Evolutionary conservation across 2,113 vertebrate species (phyloP), one percentile per base, ranked within the genome.

Genomic region (Nycticorax nycticorax): DNA sequence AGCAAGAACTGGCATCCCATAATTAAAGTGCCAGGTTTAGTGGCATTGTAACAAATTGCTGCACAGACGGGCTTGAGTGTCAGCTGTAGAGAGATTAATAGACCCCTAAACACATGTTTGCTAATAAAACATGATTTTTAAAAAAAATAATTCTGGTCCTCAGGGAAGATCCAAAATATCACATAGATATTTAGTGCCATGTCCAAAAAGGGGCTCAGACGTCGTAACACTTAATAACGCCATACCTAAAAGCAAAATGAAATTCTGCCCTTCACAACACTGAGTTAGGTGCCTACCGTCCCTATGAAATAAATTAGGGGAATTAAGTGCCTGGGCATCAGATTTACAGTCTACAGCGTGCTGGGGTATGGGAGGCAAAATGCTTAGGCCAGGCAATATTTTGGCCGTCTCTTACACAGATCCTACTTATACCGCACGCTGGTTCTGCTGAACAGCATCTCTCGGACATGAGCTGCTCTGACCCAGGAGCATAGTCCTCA

Each of bases 11-110:
- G 91, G 80, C 91, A 94, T 67, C 56, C 81, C 80, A 30, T 85
- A 93, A 93, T 93, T 95, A 85, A 87, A 88, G 74, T 12, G 41
- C 94, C 55, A 66, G 87, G 64, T 72, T 96, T 67, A 78, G 88
- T 43, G 82, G 81, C 3, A 1, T 6, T 86, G 68, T 52, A 85
- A 91, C 39, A 67, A 93, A 89, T 5, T 50, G 73, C 86, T 87
- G 86, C 69, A 66, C 64, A 89, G 48, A 72, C 0, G 0, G 76
- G 76, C 89, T 68, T 39, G 69, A 87, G 64, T 60, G 84, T n/a
- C 88, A 96, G 86, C 64, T 92, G 66, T 16, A 72, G 52, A 63
- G 81, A 86, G 75, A 89, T 78, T 87, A 72, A 68, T 23, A 89
- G 52, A 89, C 26, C 43, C 35, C 73, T 84, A 23, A 72, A 52